A percentile compares a stretch with the other conserved stretches of the same genome.
Evolutionary conservation across 1,140 invertebrate species (phyloP).

Genomic region (Heliconius melpomene): DNA sequence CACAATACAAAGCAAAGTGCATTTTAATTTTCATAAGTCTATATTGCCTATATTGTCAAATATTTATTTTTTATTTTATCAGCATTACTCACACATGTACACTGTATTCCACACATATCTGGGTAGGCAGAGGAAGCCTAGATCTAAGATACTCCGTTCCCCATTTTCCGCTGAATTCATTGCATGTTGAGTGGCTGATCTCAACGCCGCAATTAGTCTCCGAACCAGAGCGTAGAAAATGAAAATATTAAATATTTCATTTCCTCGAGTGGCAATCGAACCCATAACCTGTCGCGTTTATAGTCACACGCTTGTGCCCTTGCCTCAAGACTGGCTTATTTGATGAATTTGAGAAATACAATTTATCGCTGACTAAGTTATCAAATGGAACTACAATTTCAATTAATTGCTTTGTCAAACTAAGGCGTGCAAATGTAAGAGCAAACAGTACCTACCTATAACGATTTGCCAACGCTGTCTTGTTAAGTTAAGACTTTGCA

Average conservation of each 20-base stretch:
- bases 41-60: too few relatives aligned
- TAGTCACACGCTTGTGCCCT: too few relatives aligned
- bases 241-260: too few relatives aligned
- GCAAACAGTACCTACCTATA: slow-evolving; percentile 24
- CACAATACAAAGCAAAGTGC: too few relatives aligned
- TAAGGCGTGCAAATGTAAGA: slow-evolving; percentile 9
- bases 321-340: too few relatives aligned
- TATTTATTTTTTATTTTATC: too few relatives aligned
- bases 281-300: too few relatives aligned
- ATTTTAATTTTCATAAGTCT: too few relatives aligned
- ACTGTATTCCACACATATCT: too few relatives aligned
- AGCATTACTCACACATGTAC: too few relatives aligned
- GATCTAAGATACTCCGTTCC: background rate
- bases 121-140: background rate
- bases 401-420: slow-evolving; percentile 24
- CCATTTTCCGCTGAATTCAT: background rate
- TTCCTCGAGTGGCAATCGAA: too few relatives aligned
- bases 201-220: background rate
- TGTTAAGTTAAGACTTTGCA: slow-evolving; percentile 30
- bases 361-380: background rate
- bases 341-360: background rate
- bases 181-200: background rate
- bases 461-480: slow-evolving; percentile 41
- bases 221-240: too few relatives aligned
- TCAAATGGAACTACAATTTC: background rate